phyloP scores from a whole-genome alignment of 2,888 invertebrate genomes.

The Andricus quercusramuli region DNA sequence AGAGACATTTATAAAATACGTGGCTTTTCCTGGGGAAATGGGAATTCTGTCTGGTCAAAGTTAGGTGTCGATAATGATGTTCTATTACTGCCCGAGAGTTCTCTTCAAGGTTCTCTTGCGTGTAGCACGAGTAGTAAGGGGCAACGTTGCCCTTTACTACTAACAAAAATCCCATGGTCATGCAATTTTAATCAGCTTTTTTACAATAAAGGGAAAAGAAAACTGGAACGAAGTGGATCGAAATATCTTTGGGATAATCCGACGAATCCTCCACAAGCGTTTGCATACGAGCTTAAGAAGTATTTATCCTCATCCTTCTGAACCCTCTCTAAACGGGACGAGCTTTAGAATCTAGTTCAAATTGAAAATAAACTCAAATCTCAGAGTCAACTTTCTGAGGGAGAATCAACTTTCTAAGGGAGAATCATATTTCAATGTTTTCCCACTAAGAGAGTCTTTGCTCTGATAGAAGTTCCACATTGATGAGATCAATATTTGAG shows the following conservation, averaged over 20 bases:
- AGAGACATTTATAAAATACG: slow-evolving; percentile 10
- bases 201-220: not conserved
- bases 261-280: not conserved
- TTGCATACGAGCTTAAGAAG: not conserved
- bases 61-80: slow-evolving; percentile 21
- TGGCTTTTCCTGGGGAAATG: not conserved
- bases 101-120: not conserved
- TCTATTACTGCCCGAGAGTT: not conserved
- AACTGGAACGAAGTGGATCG: not conserved
- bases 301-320: not conserved
- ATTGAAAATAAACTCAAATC: not conserved
- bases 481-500: not conserved
- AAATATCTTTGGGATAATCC: not conserved
- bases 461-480: not conserved
- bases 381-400: too few species aligned
- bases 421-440: not conserved
- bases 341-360: not conserved
- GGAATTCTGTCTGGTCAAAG: slow-evolving; percentile 1
- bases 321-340: not conserved
- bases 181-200: not conserved
- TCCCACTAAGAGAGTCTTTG: too few species aligned
- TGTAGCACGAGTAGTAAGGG: too few species aligned
- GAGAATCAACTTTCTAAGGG: not conserved
- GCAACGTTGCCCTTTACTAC: too few species aligned
- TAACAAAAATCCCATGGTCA: too few species aligned